A percentile compares a stretch with the other conserved stretches of the same genome.
phyloP scores from a whole-genome alignment of 2,797 vertebrate species.

The Poeciliopsis gracilis region DNA sequence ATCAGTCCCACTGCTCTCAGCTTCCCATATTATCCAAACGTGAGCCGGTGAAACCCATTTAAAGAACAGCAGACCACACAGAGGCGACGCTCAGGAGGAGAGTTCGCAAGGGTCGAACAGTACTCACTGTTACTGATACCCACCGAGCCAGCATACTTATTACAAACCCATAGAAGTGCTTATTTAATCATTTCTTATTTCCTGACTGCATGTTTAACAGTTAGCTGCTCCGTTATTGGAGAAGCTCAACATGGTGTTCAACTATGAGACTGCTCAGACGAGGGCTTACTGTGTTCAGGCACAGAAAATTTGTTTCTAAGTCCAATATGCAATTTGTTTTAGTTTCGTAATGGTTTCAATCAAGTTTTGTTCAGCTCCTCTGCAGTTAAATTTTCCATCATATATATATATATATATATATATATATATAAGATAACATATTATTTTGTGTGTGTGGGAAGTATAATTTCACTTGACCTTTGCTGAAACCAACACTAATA shows the following conservation, averaged over 20 bases:
- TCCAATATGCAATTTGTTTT: conserved; percentile 5
- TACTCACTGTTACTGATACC: neutral
- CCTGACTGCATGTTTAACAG: neutral
- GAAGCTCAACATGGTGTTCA: neutral
- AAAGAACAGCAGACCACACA: conserved; percentile 23
- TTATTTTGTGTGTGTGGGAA: neutral
- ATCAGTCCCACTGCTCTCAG: conserved; percentile 55
- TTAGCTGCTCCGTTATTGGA: neutral
- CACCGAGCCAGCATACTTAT: neutral
- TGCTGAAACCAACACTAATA: conserved; percentile 11
- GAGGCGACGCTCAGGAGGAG: neutral
- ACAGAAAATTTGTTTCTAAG: neutral
- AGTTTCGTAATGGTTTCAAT: conserved; percentile 5
- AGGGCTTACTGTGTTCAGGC: neutral
- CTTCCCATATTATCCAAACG: conserved; percentile 23
- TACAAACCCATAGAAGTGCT: conserved; percentile 1
- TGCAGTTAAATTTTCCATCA: conserved; percentile 3
- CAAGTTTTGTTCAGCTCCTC: conserved; percentile 14
- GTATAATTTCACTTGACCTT: conserved; percentile 9
- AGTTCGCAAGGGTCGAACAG: conserved; percentile 22
- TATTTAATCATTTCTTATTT: conserved; percentile 3
- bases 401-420: neutral
- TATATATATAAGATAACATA: too few species aligned
- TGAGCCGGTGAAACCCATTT: conserved; percentile 26
- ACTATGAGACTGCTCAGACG: neutral